Evolutionary conservation across 2,888 invertebrate genomes (phyloP).

Genomic region (Norana najaformis): DNA sequence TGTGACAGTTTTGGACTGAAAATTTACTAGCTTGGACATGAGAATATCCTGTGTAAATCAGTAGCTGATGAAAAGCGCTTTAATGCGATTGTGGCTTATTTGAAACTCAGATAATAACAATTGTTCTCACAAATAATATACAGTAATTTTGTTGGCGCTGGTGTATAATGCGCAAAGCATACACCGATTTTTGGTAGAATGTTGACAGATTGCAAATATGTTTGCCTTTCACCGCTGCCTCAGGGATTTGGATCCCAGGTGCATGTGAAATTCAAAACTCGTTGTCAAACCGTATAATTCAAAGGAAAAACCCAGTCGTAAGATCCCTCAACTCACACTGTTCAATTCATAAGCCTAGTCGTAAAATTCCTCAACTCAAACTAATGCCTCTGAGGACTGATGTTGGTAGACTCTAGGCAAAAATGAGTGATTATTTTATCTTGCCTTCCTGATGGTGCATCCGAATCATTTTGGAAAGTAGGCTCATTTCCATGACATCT

Average conservation of each 20-base stretch:
- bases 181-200: neutral
- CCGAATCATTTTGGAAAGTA: no score
- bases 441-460: no score
- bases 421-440: no score
- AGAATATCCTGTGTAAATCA: neutral
- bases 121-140: neutral
- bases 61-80: neutral
- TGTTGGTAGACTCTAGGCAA: neutral
- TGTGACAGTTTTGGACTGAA: neutral
- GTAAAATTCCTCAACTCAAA: neutral
- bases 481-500: no score
- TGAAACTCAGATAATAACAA: neutral
- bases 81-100: neutral
- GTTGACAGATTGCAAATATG: neutral
- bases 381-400: neutral
- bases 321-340: neutral
- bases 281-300: neutral
- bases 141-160: neutral
- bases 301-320: neutral
- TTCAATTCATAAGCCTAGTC: no score
- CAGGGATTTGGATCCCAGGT: neutral
- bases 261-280: neutral
- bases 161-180: neutral
- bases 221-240: neutral
- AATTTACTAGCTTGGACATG: neutral